A percentile compares a stretch with the other conserved stretches of the same genome.
These are phyloP conservation scores for Heliocidaris tuberculata DNA, from an alignment of 35 echinoderm and acorn worm genomes.

Conservation along the genomic window DNA sequence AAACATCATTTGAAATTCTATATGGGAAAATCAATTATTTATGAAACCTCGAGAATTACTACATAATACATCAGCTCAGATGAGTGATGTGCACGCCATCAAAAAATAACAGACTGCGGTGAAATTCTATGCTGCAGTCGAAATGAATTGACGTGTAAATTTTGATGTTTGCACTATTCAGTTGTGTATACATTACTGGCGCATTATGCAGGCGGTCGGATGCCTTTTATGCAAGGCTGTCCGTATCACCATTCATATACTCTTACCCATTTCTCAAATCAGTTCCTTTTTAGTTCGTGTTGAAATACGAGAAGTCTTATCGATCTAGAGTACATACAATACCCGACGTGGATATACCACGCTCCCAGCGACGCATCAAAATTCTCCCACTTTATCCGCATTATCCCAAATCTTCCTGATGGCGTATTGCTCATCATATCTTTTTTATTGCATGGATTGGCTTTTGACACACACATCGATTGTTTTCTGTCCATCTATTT, in stretches of 20 bases:
- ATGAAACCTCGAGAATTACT: background rate
- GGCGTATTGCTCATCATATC: background rate
- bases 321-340: slow-evolving; percentile 16
- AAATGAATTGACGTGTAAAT: slow-evolving; percentile 16
- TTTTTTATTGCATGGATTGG: slow-evolving; percentile 16
- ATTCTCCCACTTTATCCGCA: background rate
- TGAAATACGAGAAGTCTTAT: slow-evolving; percentile 29
- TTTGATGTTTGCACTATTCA: slow-evolving; percentile 18
- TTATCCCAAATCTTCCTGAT: background rate
- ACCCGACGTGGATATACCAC: background rate
- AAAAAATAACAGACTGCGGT: background rate
- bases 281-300: background rate
- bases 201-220: background rate
- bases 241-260: background rate
- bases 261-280: slow-evolving; percentile 2
- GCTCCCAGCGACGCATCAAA: background rate
- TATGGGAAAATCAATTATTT: background rate
- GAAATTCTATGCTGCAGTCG: background rate
- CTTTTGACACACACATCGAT: background rate
- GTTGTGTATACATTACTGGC: background rate
- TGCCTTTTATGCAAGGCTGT: background rate
- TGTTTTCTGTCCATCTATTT: background rate
- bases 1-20: background rate
- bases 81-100: background rate
- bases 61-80: background rate